phyloP scores from a whole-genome alignment of 2,888 invertebrate species.

The Cataglyphis livida region DNA sequence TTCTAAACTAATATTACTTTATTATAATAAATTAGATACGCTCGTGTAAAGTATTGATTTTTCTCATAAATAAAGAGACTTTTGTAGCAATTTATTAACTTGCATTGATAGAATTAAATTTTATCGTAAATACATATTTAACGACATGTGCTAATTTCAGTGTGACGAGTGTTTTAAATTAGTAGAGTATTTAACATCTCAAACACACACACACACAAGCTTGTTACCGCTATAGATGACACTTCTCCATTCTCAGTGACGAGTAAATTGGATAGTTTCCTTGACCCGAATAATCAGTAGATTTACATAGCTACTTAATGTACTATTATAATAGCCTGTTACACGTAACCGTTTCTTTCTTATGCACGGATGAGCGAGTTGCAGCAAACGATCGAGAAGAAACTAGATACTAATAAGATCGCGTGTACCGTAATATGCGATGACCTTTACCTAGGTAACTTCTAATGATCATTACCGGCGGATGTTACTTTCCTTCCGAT shows the following conservation, averaged over 20 bases:
- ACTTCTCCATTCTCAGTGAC: constrained; percentile 17
- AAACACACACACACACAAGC: neutral
- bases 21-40: neutral
- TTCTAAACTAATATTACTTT: neutral
- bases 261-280: constrained; percentile 50
- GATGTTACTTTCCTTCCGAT: constrained; percentile 45
- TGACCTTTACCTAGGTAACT: constrained; percentile 41
- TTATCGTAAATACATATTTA: neutral
- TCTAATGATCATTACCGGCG: neutral
- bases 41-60: neutral
- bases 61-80: neutral
- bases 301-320: constrained; percentile 27
- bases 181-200: constrained; percentile 1
- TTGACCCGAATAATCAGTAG: constrained; percentile 48
- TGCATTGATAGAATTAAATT: neutral
- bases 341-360: constrained; percentile 16
- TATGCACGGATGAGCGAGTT: neutral
- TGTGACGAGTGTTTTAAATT: neutral
- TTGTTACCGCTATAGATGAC: neutral
- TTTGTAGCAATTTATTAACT: neutral
- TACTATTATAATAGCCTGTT: constrained; percentile 27
- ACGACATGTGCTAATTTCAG: neutral
- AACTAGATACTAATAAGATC: constrained; percentile 35
- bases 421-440: constrained; percentile 19
- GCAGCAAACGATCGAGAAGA: constrained; percentile 31